Conservation (phyloP, 2,888 invertebrate species). For the Agriopis marginaria region DNA sequence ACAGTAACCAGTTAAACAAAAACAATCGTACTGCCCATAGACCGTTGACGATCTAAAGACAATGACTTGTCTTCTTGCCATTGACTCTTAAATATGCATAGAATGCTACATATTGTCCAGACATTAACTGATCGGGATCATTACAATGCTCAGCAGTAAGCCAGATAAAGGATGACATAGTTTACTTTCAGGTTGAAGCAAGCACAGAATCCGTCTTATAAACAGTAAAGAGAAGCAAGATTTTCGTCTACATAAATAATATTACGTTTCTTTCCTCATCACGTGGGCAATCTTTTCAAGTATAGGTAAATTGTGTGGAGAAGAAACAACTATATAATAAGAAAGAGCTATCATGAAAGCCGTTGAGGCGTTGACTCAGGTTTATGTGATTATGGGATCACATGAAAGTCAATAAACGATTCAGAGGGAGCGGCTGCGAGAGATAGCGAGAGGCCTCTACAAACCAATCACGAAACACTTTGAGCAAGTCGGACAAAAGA, state of each 20-base stretch:
- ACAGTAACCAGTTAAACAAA: no score
- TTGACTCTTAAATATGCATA: no score
- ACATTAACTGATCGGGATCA: neutral
- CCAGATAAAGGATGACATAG: no score
- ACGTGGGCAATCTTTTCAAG: neutral
- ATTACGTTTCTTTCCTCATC: neutral
- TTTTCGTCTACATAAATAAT: neutral
- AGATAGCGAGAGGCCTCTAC: slow-evolving; percentile 14
- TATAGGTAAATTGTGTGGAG: neutral
- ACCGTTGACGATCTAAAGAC: no score
- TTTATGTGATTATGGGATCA: slow-evolving; percentile 1
- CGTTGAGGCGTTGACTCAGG: neutral
- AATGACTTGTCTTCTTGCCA: no score
- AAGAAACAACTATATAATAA: neutral
- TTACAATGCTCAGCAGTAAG: neutral
- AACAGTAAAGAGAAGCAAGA: no score
- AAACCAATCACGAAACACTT: slow-evolving; percentile 14
- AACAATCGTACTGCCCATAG: no score
- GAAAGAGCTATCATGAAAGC: neutral
- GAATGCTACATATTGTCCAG: neutral
- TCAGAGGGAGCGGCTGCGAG: neutral
- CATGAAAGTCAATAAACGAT: slow-evolving; percentile 7
- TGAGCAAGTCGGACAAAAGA: slow-evolving; percentile 19
- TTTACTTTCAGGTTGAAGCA: no score
- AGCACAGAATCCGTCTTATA: no score